A percentile compares a stretch with the other conserved stretches of the same genome.
Conservation (phyloP, 2,113 vertebrate species). For the Cheirogaleus medius region DNA sequence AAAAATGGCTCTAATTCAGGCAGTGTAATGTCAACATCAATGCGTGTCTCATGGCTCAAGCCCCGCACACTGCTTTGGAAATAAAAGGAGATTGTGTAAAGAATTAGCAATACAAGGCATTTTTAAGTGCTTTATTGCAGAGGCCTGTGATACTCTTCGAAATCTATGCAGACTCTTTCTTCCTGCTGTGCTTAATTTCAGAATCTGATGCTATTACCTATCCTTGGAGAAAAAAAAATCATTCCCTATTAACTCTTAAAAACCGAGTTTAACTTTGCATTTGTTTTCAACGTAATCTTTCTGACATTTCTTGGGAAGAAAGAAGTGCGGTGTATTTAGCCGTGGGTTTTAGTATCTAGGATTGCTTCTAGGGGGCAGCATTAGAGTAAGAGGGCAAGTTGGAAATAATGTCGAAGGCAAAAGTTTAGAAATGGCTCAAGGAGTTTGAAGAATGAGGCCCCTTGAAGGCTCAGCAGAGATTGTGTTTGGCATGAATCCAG, state of each 20-base stretch:
- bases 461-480: background rate
- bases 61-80: constrained; percentile 49
- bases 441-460: background rate
- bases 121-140: constrained; percentile 68
- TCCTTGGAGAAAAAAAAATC: constrained; percentile 66
- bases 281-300: constrained; percentile 28
- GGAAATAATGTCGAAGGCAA: background rate
- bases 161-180: constrained; percentile 66
- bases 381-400: background rate
- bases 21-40: constrained; percentile 25
- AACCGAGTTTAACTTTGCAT: constrained; percentile 42
- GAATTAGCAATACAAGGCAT: constrained; percentile 74
- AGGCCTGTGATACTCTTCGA: constrained; percentile 64
- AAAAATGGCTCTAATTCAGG: constrained; percentile 63
- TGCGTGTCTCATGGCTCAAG: constrained; percentile 37
- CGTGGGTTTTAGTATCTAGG: background rate
- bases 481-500: background rate
- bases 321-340: constrained; percentile 21
- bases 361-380: background rate
- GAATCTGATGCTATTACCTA: constrained; percentile 72
- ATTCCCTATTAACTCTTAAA: constrained; percentile 64
- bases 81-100: constrained; percentile 68
- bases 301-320: constrained; percentile 20
- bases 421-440: constrained; percentile 40
- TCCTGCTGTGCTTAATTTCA: constrained; percentile 78